phyloP scores from a whole-genome alignment of 2,888 invertebrate genomes.

The Epistrophe grossulariae region DNA sequence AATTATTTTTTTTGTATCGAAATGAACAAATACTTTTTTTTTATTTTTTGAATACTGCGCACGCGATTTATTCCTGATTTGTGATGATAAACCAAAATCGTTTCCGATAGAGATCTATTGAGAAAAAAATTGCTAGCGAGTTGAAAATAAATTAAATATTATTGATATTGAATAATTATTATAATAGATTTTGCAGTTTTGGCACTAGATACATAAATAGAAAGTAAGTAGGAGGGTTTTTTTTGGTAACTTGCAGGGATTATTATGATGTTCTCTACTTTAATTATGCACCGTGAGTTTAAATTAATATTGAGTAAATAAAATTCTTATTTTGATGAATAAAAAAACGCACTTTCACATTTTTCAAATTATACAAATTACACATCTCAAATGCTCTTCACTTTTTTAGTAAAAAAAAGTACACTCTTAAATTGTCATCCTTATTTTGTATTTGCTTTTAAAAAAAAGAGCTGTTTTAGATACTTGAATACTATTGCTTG shows the following conservation, averaged over 20 bases:
- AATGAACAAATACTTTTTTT: constrained; percentile 11
- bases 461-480: too few relatives aligned
- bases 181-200: constrained; percentile 44
- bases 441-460: not conserved
- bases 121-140: constrained; percentile 5
- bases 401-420: not conserved
- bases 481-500: too few relatives aligned
- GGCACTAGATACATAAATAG: constrained; percentile 50
- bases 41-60: constrained; percentile 22
- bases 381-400: not conserved
- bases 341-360: constrained; percentile 1
- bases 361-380: not conserved
- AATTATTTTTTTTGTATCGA: constrained; percentile 19
- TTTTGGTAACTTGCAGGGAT: constrained; percentile 32
- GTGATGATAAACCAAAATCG: constrained; percentile 27
- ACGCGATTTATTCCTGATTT: constrained; percentile 19
- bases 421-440: not conserved
- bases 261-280: not conserved
- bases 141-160: not conserved
- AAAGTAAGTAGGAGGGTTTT: constrained; percentile 5
- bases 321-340: not conserved
- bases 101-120: constrained; percentile 1
- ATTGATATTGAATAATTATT: constrained; percentile 23
- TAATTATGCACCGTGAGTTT: constrained; percentile 32
- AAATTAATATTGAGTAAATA: constrained; percentile 8